These are phyloP conservation scores for Sisyra nigra DNA, from an alignment of 2,888 invertebrate species.

Conservation along the genomic window DNA sequence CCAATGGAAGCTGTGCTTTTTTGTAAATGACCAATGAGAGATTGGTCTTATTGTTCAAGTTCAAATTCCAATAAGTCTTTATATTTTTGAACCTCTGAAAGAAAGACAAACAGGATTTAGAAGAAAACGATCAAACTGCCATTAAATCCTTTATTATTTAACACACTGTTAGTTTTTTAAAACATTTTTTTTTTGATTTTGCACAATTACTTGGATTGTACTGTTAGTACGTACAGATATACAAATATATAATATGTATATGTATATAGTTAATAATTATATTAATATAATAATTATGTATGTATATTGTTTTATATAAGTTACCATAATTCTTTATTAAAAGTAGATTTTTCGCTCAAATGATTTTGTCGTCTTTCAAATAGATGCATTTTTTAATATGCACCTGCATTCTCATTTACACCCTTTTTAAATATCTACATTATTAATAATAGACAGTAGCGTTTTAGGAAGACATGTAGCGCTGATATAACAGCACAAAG, in stretches of 20 bases:
- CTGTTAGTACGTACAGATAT: constrained; percentile 7
- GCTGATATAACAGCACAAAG: constrained; percentile 9
- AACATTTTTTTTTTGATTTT: constrained; percentile 1
- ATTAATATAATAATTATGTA: constrained; percentile 1
- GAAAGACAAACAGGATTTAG: too few relatives aligned
- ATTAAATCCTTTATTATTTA: constrained; percentile 3
- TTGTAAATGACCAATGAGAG: too few relatives aligned
- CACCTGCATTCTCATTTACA: too few relatives aligned
- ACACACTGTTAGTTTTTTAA: constrained; percentile 1
- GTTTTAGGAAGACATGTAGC: constrained; percentile 9
- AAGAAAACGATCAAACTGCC: not conserved
- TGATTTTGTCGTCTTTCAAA: too few relatives aligned
- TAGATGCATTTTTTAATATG: too few relatives aligned
- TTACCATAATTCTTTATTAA: not conserved
- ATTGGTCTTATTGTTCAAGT: too few relatives aligned
- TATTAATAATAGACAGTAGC: constrained; percentile 9
- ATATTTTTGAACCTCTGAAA: too few relatives aligned
- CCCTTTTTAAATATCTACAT: constrained; percentile 1
- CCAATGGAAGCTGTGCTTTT: too few relatives aligned
- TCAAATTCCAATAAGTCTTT: too few relatives aligned
- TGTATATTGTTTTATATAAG: too few relatives aligned
- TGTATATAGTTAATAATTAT: constrained; percentile 4
- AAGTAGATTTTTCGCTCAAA: constrained; percentile 2
- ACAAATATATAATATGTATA: constrained; percentile 9
- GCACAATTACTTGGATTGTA: not conserved